Evolutionary conservation across 2,888 invertebrate genomes (phyloP).

Genomic region (Ashinkailepas kermadecensis): DNA sequence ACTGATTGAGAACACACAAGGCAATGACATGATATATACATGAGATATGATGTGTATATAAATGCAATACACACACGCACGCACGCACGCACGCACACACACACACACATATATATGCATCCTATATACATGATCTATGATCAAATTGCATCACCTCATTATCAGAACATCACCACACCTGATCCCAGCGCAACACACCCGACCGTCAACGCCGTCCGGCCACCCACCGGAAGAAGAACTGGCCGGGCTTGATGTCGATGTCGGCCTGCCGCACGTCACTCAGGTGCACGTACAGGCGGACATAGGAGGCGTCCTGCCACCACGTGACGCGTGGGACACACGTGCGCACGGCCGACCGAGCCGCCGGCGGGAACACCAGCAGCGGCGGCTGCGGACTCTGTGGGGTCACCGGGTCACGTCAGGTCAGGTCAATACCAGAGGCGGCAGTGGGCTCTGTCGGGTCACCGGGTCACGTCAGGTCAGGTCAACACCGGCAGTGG

Average conservation of each 20-base stretch:
- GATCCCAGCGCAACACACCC: no score
- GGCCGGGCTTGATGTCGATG: background rate
- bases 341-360: background rate
- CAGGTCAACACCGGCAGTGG: background rate
- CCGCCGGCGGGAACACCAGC: background rate
- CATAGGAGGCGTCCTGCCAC: slow-evolving; percentile 5
- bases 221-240: background rate
- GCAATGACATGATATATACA: no score
- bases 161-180: no score
- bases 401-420: background rate
- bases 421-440: background rate
- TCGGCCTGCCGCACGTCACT: background rate
- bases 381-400: background rate
- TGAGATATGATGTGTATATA: no score
- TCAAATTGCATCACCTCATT: no score
- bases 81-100: no score
- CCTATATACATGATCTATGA: no score
- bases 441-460: background rate
- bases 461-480: background rate
- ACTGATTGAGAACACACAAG: no score
- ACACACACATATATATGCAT: no score
- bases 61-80: no score
- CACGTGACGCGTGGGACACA: background rate
- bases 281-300: background rate
- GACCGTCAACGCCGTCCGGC: background rate